phyloP scores from a whole-genome alignment of 2,888 invertebrate genomes.

The Melinopterus prodromus region DNA sequence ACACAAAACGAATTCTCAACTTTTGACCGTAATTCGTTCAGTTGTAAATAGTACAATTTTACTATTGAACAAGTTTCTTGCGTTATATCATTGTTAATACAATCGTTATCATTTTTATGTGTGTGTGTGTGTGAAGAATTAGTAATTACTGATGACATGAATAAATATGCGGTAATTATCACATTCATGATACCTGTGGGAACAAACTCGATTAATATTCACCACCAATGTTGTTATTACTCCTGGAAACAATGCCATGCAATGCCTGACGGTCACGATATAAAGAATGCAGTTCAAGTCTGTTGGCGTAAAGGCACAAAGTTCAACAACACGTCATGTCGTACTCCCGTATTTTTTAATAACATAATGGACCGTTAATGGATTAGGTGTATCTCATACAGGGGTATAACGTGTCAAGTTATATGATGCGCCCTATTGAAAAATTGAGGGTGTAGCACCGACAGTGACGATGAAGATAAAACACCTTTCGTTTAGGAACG shows the following conservation, averaged over 20 bases:
- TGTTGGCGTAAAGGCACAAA: not conserved
- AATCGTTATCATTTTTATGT: not conserved
- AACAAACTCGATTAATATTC: not conserved
- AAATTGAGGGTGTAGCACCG: too few species aligned
- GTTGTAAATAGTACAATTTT: not conserved
- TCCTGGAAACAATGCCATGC: not conserved
- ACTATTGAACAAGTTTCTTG: not conserved
- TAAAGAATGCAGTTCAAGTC: slow-evolving; percentile 4
- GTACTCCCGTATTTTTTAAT: not conserved
- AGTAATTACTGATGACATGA: not conserved
- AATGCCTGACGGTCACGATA: not conserved
- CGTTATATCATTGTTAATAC: not conserved
- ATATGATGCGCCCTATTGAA: too few species aligned
- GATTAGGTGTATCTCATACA: not conserved
- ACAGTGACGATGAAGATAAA: too few species aligned
- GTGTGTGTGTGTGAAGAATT: too few species aligned
- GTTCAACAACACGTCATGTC: not conserved
- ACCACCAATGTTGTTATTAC: not conserved
- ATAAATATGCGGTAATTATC: not conserved
- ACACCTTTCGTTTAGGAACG: too few species aligned
- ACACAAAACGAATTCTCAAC: not conserved
- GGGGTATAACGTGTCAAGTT: too few species aligned
- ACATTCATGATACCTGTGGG: not conserved
- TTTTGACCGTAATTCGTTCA: not conserved
- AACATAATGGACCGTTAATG: not conserved